phyloP scores from a whole-genome alignment of 2,888 invertebrate species.

The Mamestra brassicae region DNA sequence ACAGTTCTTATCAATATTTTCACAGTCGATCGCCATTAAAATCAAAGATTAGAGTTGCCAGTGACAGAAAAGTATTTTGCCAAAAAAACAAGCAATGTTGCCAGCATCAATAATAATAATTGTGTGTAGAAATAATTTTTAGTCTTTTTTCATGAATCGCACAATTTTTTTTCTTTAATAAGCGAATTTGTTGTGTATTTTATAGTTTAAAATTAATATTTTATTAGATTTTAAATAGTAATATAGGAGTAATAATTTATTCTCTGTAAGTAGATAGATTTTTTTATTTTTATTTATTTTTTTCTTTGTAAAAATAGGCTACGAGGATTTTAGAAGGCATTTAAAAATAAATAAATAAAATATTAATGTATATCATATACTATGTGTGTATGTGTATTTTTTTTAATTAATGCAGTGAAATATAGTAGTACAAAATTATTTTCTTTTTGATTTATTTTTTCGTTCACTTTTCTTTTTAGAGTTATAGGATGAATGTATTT shows the following conservation, averaged over 20 bases:
- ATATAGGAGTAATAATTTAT: constrained; percentile 67
- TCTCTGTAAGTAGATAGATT: constrained; percentile 67
- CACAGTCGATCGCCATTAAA: constrained; percentile 3
- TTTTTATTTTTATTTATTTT: constrained; percentile 67
- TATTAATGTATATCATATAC: constrained; percentile 62
- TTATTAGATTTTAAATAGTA: constrained; percentile 54
- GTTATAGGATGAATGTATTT: not conserved
- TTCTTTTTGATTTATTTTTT: constrained; percentile 62
- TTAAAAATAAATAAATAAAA: constrained; percentile 66
- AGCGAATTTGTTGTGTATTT: constrained; percentile 62
- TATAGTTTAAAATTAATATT: constrained; percentile 62
- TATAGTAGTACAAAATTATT: constrained; percentile 79
- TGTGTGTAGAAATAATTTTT: constrained; percentile 59
- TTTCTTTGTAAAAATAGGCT: constrained; percentile 70
- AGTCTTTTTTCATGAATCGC: constrained; percentile 59
- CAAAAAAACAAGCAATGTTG: constrained; percentile 60
- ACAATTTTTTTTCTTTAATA: constrained; percentile 61
- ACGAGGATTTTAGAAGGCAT: constrained; percentile 70
- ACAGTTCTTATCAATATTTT: not conserved
- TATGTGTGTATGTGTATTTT: constrained; percentile 69
- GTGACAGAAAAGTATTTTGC: constrained; percentile 50
- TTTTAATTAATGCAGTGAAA: constrained; percentile 73
- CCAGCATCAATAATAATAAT: constrained; percentile 49
- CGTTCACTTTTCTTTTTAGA: constrained; percentile 26
- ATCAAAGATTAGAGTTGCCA: constrained; percentile 49